Evolutionary conservation across 2,888 invertebrate species (phyloP).

Genomic region (Desoria tigrina): DNA sequence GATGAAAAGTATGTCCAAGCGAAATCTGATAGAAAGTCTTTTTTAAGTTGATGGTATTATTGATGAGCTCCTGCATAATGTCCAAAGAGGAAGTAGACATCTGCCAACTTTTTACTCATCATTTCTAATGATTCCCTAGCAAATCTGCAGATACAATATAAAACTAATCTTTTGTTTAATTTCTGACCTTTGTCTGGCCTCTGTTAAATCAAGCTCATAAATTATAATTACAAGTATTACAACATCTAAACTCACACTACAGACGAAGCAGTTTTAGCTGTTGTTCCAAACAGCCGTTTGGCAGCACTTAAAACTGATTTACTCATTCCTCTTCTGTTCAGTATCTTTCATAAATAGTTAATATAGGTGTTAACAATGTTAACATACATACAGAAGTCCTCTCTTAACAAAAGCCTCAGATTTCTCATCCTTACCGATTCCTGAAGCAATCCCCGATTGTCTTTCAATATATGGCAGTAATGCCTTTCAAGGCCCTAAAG

Average conservation of each 20-base stretch:
- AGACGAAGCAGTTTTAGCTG: constrained; percentile 58
- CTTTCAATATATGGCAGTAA: constrained; percentile 89
- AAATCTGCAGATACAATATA: no score
- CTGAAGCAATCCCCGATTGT: constrained; percentile 74
- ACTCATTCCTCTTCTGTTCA: constrained; percentile 78
- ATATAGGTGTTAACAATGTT: no score
- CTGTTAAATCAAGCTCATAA: no score
- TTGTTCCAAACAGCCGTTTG: constrained; percentile 85
- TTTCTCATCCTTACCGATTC: constrained; percentile 68
- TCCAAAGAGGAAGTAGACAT: constrained; percentile 94
- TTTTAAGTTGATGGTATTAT: constrained; percentile 92
- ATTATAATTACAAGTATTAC: no score
- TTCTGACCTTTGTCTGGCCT: no score
- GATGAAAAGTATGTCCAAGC: constrained; percentile 98
- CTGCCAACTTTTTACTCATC: constrained; percentile 87
- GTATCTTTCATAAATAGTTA: constrained; percentile 64
- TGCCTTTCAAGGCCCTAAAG: no score
- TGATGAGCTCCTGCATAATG: constrained; percentile 89
- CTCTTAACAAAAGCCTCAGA: neutral
- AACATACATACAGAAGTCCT: no score
- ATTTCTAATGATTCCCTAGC: constrained; percentile 69
- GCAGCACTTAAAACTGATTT: constrained; percentile 90
- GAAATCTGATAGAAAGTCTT: constrained; percentile 94
- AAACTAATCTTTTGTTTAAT: neutral
- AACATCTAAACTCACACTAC: constrained; percentile 81